Evolutionary conservation across 2,797 vertebrate genomes (phyloP), one percentile per base, ranked within the genome.

Genomic region (Lepus oiostolus): DNA sequence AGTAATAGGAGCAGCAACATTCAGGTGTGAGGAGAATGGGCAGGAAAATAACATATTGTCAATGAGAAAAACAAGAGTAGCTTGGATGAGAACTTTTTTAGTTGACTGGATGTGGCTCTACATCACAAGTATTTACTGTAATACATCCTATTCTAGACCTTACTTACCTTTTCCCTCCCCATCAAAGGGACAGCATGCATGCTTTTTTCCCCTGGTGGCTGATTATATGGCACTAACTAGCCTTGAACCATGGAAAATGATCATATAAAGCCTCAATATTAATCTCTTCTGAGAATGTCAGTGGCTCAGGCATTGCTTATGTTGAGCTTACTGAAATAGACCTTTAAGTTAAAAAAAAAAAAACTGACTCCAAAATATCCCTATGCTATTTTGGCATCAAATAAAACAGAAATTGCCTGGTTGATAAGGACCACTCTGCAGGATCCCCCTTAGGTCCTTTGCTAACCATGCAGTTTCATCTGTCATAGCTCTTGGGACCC

Each of bases 311-410:
- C n/a, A 60, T 32, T 83, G 52, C 47, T 11, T 12, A 81, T 76
- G 72, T 7, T 71, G 19, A 85, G 24, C 60, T 63, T 85, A 74
- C 1, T 35, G n/a, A 86, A 74, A 16, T 67, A 77, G 76, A 77
- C 7, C 38, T 71, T 52, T 67, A 63, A 7, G n/a, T 76, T 91
- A 10, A 86, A 72, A 94, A 76, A 74, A 17, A 32, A 70, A 72
- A 58, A 81, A 77, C 52, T n/a, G 35, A 32, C 60, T 38, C 30
- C 74, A 62, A 47, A 85, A 42, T 89, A 70, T 58, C 28, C 22
- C 91, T 71, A 80, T 19, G 86, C 88, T 86, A 91, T 85, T 87
- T 47, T 88, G 42, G 21, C 26, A 82, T 38, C 93, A 77, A 26
- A 83, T 88, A 92, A 82, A 92, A 79, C 50, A 60, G 77, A 95